Evolutionary conservation across 1,140 invertebrate genomes (phyloP), one percentile per base, ranked within the genome.

Genomic region (Euborellia annulipes): DNA sequence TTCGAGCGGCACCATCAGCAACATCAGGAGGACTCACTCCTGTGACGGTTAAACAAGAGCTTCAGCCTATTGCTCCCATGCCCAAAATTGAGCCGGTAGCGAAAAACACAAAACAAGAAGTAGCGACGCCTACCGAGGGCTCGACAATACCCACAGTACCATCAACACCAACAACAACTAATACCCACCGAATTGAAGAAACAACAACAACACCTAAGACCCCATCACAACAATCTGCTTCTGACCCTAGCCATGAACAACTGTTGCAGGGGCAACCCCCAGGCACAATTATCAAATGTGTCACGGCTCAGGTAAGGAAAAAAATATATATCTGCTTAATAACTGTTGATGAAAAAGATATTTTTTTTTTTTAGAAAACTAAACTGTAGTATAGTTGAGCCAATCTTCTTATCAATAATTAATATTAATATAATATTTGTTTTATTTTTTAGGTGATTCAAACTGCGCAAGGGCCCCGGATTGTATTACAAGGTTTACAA

Each of bases 241-340:
- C 4, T 6, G 23, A 27, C 4, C 23, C 23, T 6, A 44, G 9
- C 38, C 19, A 17, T 41, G 23, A 27, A 27, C 23, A 27, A n/a
- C 62, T 85, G 2, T 57, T 87, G 2, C 73, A 70, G 1, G 80
- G 78, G 9, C 82, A 85, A 58, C 82, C 82, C 7, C 78, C 82
- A 1, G 82, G 82, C n/a, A 87, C 82, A 0, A 70, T 85, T 1
- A 84, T 87, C n/a, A 86, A 85, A 62, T 83, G 82, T 50, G 82
- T 85, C 0, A 86, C 82, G 1, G 84, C 82, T 1, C 73, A 76
- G 62, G 23, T 19, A 22, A 30, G 9, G 30, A n/a, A 39, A 8
- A 6, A 38, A 48, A 48, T 50, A 53, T 32, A 44, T 41, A 40
- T 36, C 3, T 50, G 22, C 36, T 46, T 22, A 14, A 43, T 9